phyloP scores from a whole-genome alignment of 2,888 invertebrate genomes.

The Melanophora roralis region DNA sequence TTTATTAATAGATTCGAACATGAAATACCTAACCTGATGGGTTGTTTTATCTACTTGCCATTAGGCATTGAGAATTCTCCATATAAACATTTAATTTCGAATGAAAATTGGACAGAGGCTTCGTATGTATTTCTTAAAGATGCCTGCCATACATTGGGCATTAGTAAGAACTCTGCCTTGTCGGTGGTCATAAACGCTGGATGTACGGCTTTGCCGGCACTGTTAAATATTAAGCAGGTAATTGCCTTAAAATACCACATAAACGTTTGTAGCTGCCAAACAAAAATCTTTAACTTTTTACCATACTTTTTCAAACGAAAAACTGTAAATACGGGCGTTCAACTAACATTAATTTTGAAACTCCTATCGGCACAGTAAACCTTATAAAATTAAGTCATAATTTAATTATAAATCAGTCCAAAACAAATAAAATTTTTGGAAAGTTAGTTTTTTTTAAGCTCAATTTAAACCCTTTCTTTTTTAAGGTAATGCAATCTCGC shows the following conservation, averaged over 20 bases:
- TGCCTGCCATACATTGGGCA: conserved; percentile 92
- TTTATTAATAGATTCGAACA: conserved; percentile 87
- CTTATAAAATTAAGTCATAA: background rate
- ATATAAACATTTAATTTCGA: conserved; percentile 85
- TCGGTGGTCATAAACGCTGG: conserved; percentile 96
- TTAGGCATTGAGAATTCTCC: conserved; percentile 88
- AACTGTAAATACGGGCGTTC: too few species aligned
- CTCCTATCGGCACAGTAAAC: too few species aligned
- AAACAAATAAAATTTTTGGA: too few species aligned
- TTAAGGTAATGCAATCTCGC: conserved; percentile 87
- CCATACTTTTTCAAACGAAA: too few species aligned
- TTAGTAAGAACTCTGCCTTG: conserved; percentile 93
- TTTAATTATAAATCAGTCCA: too few species aligned
- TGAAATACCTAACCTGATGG: conserved; percentile 92
- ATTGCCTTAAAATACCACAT: background rate
- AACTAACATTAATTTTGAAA: too few species aligned
- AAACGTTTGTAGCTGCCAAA: background rate
- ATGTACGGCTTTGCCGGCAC: conserved; percentile 93
- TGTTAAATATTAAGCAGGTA: conserved; percentile 92
- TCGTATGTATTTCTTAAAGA: conserved; percentile 94
- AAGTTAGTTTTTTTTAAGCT: too few species aligned
- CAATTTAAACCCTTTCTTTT: background rate
- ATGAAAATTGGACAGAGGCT: conserved; percentile 86
- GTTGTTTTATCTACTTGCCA: conserved; percentile 87
- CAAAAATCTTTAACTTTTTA: too few species aligned